Evolutionary conservation across 2,113 vertebrate species (phyloP), one percentile per base, ranked within the genome.

Genomic region (Cichladusa arquata): DNA sequence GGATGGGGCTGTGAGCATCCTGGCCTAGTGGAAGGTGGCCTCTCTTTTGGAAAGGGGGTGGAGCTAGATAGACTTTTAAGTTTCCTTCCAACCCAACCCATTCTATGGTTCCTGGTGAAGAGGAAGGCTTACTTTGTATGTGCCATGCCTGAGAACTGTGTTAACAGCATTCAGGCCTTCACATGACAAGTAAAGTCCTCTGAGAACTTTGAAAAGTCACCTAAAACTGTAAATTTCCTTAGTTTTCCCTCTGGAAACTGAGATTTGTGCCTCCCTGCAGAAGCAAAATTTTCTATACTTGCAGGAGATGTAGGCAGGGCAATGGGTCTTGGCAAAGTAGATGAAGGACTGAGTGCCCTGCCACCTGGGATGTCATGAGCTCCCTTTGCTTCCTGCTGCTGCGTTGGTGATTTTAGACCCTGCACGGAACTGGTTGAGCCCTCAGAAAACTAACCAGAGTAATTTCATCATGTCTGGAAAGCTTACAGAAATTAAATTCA

Each of bases 71-170:
- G 18, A 14, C 15, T 17, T 51, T 50, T 2, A 29, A 44, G 2
- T 57, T 28, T 36, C 15, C 28, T 73, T 73, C 44, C 38, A n/a
- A 24, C 23, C 5, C 33, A 74, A 58, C 66, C 19, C n/a, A 31
- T 74, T 60, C 53, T 47, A 3, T 38, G 11, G 6, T 60, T 65
- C 26, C 31, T 82, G 1, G 1, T n/a, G 8, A 48, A 40, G 13
- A 54, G 11, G 33, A 45, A 28, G 8, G 25, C 33, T 77, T 36
- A 11, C 19, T 74, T 74, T 3, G 0, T 26, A 5, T 0, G 0
- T 69, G 34, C 15, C 29, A 8, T 45, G 40, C 31, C 29, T 67
- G 53, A 50, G 44, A 67, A 45, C 5, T 8, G 8, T 33, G 45
- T 33, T 42, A 48, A 25, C 18, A 56, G 33, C 23, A 7, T 60